These are phyloP conservation scores for Mionectes olivaceus DNA, from an alignment of 2,797 vertebrate species.

Conservation along the genomic window DNA sequence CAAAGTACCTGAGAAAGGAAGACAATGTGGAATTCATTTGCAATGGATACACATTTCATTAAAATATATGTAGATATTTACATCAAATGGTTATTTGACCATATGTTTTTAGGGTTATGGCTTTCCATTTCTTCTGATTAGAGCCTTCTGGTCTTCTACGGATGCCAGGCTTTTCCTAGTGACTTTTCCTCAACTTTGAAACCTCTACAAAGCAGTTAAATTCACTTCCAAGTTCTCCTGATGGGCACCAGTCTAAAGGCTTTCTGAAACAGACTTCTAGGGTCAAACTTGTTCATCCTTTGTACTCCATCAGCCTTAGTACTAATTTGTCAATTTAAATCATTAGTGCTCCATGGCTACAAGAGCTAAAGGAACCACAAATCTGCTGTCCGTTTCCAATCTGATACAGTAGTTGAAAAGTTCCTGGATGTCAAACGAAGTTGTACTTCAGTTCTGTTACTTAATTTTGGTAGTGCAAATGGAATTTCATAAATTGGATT, in stretches of 20 bases:
- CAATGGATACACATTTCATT: neutral
- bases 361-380: neutral
- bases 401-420: neutral
- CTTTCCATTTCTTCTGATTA: neutral
- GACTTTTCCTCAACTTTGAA: neutral
- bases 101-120: neutral
- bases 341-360: neutral
- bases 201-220: neutral
- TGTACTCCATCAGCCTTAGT: neutral
- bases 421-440: neutral
- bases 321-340: neutral
- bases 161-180: neutral
- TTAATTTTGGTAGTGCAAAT: neutral
- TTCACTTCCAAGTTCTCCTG: neutral
- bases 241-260: neutral
- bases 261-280: neutral
- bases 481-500: neutral
- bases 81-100: fast-evolving
- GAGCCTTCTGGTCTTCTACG: neutral
- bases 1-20: neutral
- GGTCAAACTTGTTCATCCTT: neutral
- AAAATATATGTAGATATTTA: neutral
- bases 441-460: neutral
- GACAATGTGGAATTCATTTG: neutral
- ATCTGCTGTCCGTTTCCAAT: neutral